These are phyloP conservation scores for Oncopodura yosiiana DNA, from an alignment of 1,140 invertebrate species.

Conservation along the genomic window DNA sequence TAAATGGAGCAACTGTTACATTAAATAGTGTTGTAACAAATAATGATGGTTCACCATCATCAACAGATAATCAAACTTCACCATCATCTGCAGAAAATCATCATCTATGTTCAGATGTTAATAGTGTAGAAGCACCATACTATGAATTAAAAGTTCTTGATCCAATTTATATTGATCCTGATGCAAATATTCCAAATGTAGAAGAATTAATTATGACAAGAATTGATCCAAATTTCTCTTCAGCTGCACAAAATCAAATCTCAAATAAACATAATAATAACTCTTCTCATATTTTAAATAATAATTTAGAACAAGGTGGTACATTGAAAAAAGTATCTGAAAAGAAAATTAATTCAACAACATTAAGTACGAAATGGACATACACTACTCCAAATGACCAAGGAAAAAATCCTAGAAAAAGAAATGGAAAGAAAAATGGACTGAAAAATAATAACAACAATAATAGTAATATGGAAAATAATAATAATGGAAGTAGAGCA, in stretches of 20 bases:
- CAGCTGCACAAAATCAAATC: neutral
- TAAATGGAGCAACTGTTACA: neutral
- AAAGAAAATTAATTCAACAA: constrained; percentile 31
- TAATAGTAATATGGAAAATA: constrained; percentile 3
- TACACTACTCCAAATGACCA: constrained; percentile 21
- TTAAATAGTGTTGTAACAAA: neutral
- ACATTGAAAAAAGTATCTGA: constrained; percentile 17
- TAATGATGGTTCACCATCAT: neutral
- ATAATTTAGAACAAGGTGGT: too few species aligned
- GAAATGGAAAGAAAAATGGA: neutral
- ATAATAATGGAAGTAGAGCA: neutral
- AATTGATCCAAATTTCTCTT: constrained; percentile 15
- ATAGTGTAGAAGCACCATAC: constrained; percentile 8
- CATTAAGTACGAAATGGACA: constrained; percentile 32
- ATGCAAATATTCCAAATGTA: constrained; percentile 32
- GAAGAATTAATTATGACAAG: constrained; percentile 34
- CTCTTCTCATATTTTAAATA: too few species aligned
- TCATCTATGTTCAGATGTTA: neutral
- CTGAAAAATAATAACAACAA: constrained; percentile 1
- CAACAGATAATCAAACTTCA: constrained; percentile 10
- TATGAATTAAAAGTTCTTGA: constrained; percentile 33
- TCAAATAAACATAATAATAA: constrained; percentile 11
- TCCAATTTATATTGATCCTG: constrained; percentile 21
- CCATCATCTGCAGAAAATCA: constrained; percentile 1
- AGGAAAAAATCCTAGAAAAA: constrained; percentile 12